Percentiles rank a stretch among this genome's conserved stretches.
These are phyloP conservation scores for Laothoe populi DNA, from an alignment of 2,888 invertebrate species.

Conservation along the genomic window DNA sequence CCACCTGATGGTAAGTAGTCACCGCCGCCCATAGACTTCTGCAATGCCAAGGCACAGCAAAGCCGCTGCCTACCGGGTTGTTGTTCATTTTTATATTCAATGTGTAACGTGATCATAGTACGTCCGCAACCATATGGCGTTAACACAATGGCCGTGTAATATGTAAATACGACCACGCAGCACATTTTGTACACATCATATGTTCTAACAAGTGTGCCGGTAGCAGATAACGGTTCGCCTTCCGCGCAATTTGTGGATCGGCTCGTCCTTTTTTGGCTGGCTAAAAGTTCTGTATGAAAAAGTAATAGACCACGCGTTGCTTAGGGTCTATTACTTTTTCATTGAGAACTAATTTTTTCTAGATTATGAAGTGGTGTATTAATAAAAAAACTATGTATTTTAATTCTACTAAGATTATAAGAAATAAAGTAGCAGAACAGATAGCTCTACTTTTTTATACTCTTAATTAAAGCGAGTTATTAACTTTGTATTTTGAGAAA, in stretches of 20 bases:
- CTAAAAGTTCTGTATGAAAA: too few relatives aligned
- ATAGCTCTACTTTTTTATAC: too few relatives aligned
- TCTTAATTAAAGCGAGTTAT: too few relatives aligned
- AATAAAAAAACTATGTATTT: too few relatives aligned
- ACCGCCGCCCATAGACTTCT: too few relatives aligned
- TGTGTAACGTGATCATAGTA: slow-evolving; percentile 30
- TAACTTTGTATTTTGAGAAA: too few relatives aligned
- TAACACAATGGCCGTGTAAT: slow-evolving; percentile 39
- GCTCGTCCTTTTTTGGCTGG: slow-evolving; percentile 9
- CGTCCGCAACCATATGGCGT: slow-evolving; percentile 33
- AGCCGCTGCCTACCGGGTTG: not conserved
- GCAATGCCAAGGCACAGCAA: too few relatives aligned
- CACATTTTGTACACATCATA: slow-evolving; percentile 36
- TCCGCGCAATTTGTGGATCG: slow-evolving; percentile 27
- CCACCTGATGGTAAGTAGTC: too few relatives aligned
- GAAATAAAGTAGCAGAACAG: too few relatives aligned
- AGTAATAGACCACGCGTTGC: not conserved
- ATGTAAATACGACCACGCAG: slow-evolving; percentile 44
- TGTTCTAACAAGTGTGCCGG: slow-evolving; percentile 32
- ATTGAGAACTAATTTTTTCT: not conserved
- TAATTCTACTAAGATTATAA: too few relatives aligned
- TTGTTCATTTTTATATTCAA: not conserved
- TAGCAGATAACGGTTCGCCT: slow-evolving; percentile 27
- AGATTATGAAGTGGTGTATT: too few relatives aligned
- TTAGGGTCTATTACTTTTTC: not conserved